A percentile compares a stretch with the other conserved stretches of the same genome.
Evolutionary conservation across 2,113 vertebrate genomes (phyloP).

Genomic region (Parus major): DNA sequence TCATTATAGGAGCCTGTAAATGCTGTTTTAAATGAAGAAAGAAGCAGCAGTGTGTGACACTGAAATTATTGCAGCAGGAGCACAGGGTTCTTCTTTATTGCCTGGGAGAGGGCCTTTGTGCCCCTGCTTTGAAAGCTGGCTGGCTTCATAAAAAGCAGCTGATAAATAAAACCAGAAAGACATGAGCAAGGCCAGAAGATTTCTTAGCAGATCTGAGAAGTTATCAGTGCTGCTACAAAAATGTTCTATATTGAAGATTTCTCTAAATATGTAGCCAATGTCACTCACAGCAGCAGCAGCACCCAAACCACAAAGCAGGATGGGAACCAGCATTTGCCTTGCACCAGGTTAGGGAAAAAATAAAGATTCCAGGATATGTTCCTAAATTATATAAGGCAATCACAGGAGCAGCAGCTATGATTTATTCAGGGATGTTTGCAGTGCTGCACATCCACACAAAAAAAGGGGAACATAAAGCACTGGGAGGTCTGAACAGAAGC

Average conservation of each 20-base stretch:
- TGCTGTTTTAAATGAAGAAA: neutral
- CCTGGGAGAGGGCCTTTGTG: neutral
- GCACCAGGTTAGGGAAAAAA: neutral
- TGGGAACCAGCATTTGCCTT: neutral
- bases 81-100: neutral
- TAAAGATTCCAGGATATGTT: neutral
- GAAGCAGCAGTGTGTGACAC: neutral
- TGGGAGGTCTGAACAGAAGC: neutral
- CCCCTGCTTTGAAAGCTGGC: neutral
- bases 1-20: neutral
- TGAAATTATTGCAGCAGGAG: neutral
- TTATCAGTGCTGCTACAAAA: neutral
- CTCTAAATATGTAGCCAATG: neutral
- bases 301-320: neutral
- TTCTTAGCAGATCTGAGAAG: neutral
- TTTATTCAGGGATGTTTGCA: neutral
- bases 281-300: neutral
- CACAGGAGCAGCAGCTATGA: neutral
- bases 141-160: neutral
- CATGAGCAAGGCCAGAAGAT: neutral
- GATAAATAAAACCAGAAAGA: neutral
- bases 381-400: neutral
- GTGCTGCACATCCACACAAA: neutral
- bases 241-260: neutral
- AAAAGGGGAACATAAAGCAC: neutral